These are phyloP conservation scores for Gryon sp. DNA, from an alignment of 1,140 invertebrate genomes.

Conservation along the genomic window DNA sequence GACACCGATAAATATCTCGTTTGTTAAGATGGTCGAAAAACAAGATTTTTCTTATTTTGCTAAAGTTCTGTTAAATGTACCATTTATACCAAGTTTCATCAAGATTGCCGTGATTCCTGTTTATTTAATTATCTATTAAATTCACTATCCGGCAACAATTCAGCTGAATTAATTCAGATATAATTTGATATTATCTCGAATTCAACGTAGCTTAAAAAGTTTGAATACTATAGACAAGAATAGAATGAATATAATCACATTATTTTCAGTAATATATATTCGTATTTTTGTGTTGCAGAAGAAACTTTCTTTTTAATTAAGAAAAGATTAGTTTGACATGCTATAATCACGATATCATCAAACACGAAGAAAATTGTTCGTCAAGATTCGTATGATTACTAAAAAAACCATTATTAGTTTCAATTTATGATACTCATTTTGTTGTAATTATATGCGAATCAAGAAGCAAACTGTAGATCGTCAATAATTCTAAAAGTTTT, in stretches of 20 bases:
- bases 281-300: too few species aligned
- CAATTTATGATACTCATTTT: too few species aligned
- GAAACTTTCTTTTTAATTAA: too few species aligned
- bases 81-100: slow-evolving; percentile 49
- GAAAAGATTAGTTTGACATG: too few species aligned
- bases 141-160: slow-evolving; percentile 34
- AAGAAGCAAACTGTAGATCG: too few species aligned
- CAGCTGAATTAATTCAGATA: slow-evolving; percentile 48
- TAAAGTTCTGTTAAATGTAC: slow-evolving; percentile 32
- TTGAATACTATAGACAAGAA: slow-evolving; percentile 29
- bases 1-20: slow-evolving; percentile 7
- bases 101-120: slow-evolving; percentile 31
- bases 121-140: slow-evolving; percentile 54
- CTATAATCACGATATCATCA: too few species aligned
- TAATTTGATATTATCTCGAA: slow-evolving; percentile 43
- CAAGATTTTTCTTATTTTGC: slow-evolving; percentile 4
- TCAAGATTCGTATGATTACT: too few species aligned
- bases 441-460: too few species aligned
- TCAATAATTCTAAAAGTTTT: too few species aligned
- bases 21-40: slow-evolving; percentile 25
- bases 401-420: too few species aligned
- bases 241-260: slow-evolving; percentile 39
- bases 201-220: slow-evolving; percentile 39
- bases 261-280: slow-evolving; percentile 20
- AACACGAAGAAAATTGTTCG: too few species aligned